phyloP scores from a whole-genome alignment of 2,888 invertebrate species.

The Diadegma fenestrale region DNA sequence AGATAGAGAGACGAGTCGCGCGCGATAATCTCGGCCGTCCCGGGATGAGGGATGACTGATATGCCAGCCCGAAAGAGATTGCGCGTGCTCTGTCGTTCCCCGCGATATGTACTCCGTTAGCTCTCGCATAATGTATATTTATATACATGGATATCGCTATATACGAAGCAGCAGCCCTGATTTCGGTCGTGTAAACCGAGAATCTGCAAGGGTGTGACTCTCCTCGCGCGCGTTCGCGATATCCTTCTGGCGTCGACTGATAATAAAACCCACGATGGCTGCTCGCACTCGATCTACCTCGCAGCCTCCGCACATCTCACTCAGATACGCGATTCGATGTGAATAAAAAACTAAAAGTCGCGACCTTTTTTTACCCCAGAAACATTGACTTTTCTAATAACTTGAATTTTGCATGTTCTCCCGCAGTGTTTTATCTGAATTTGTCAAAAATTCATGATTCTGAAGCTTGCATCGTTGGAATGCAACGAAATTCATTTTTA shows the following conservation, averaged over 20 bases:
- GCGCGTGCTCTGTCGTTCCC: constrained; percentile 51
- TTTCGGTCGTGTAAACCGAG: constrained; percentile 37
- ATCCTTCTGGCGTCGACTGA: constrained; percentile 55
- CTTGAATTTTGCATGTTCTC: neutral
- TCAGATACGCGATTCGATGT: constrained; percentile 33
- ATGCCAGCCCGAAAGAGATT: constrained; percentile 65
- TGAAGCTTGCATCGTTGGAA: too few species aligned
- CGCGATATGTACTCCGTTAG: constrained; percentile 42
- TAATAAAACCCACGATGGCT: constrained; percentile 51
- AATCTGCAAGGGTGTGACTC: constrained; percentile 56
- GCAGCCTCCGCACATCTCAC: constrained; percentile 22
- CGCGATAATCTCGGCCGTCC: constrained; percentile 63
- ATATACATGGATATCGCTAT: constrained; percentile 11
- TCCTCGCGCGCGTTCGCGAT: constrained; percentile 37
- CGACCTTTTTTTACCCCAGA: constrained; percentile 16
- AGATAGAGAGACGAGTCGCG: constrained; percentile 56
- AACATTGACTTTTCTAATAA: neutral
- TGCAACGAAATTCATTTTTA: too few species aligned
- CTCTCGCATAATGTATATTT: constrained; percentile 25
- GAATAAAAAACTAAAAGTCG: constrained; percentile 18
- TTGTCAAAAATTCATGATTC: too few species aligned
- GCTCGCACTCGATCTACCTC: constrained; percentile 41
- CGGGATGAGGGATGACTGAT: constrained; percentile 66
- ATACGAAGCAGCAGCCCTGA: constrained; percentile 8
- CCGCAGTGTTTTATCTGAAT: neutral